phyloP scores from a whole-genome alignment of 2,797 vertebrate species.

The Capromys pilorides region DNA sequence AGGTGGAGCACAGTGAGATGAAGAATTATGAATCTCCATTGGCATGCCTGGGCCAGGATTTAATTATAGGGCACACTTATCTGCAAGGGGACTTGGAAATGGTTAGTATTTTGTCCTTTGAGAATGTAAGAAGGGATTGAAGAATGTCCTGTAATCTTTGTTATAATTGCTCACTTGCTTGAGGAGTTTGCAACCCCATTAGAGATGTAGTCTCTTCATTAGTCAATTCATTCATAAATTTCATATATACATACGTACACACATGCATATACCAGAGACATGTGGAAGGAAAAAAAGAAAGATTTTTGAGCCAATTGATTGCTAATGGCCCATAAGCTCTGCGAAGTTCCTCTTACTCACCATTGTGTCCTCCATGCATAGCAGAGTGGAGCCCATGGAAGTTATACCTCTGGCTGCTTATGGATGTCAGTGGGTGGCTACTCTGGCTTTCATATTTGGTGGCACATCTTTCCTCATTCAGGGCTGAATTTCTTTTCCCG shows the following conservation, averaged over 20 bases:
- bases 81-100: not conserved
- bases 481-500: not conserved
- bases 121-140: not conserved
- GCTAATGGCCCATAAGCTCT: not conserved
- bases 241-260: not conserved
- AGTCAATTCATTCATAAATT: not conserved
- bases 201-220: conserved; percentile 6
- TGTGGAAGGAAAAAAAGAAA: not conserved
- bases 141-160: not conserved
- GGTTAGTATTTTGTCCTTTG: not conserved
- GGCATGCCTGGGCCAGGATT: not conserved
- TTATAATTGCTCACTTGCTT: not conserved
- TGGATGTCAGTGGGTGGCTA: not conserved
- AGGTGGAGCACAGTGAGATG: not conserved
- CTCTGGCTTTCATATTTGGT: not conserved
- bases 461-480: not conserved
- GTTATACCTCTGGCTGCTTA: not conserved
- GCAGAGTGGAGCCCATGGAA: not conserved
- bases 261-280: not conserved
- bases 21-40: not conserved
- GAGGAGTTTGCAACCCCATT: not conserved
- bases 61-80: not conserved
- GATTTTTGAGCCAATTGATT: conserved; percentile 12
- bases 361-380: fast-evolving
- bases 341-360: not conserved